Evolutionary conservation across 1,140 invertebrate species (phyloP).

Genomic region (Anthonomus grandis): DNA sequence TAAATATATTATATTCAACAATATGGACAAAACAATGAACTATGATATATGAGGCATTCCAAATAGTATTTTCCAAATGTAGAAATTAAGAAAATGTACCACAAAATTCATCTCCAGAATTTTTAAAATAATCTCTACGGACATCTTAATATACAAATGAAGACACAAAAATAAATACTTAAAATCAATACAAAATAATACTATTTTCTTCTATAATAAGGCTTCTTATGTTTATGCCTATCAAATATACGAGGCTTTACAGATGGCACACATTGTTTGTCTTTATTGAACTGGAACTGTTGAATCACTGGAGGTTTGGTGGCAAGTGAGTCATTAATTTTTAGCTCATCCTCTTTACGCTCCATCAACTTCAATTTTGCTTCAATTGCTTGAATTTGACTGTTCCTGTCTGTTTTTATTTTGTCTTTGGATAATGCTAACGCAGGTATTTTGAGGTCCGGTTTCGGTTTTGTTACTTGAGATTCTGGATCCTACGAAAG

Average conservation of each 20-base stretch:
- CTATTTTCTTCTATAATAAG: no score
- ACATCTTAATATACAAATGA: no score
- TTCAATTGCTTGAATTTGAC: conserved; percentile 82
- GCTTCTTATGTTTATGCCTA: conserved; percentile 18
- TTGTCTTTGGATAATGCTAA: conserved; percentile 69
- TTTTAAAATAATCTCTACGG: no score
- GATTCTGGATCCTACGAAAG: conserved; percentile 62
- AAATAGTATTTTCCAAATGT: no score
- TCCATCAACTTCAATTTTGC: conserved; percentile 81
- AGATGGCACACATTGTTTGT: background rate
- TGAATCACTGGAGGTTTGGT: conserved; percentile 63
- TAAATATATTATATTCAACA: no score
- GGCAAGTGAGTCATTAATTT: conserved; percentile 64
- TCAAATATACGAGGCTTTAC: background rate
- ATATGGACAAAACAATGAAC: no score
- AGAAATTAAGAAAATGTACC: no score
- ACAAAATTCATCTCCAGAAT: no score
- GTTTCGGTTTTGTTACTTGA: conserved; percentile 61
- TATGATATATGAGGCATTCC: no score
- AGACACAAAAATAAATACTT: no score
- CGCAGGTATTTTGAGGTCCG: conserved; percentile 70
- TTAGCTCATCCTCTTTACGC: conserved; percentile 66
- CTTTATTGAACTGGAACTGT: conserved; percentile 57
- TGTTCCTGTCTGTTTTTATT: conserved; percentile 66
- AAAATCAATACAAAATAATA: no score